These are phyloP conservation scores for Mixornis gularis DNA, from an alignment of 2,113 vertebrate genomes.

Conservation along the genomic window DNA sequence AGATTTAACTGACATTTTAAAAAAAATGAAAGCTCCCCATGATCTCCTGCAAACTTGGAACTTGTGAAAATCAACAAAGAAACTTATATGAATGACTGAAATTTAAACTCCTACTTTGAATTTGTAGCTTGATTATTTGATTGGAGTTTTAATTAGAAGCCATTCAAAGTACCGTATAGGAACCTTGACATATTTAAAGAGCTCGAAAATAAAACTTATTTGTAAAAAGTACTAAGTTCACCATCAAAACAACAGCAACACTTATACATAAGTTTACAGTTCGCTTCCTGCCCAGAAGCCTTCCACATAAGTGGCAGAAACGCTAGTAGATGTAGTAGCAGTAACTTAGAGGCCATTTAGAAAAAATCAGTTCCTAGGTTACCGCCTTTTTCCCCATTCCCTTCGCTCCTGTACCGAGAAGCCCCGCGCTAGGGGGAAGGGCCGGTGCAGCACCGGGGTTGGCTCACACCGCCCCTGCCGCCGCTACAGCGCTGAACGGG, in stretches of 20 bases:
- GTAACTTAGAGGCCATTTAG: background rate
- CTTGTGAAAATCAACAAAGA: background rate
- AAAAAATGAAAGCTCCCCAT: background rate
- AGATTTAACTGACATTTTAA: background rate
- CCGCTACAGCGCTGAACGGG: accelerated
- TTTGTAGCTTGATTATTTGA: background rate
- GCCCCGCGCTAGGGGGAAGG: accelerated
- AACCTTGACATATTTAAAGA: background rate
- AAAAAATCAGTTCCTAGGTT: background rate
- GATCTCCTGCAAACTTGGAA: background rate
- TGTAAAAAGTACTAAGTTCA: background rate
- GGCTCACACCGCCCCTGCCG: background rate
- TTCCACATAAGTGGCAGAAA: accelerated
- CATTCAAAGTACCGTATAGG: background rate
- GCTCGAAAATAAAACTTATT: background rate
- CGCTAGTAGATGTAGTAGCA: accelerated
- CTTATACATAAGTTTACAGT: accelerated
- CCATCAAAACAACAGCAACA: background rate
- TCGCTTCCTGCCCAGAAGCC: background rate
- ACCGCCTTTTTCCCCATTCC: accelerated
- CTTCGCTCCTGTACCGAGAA: accelerated
- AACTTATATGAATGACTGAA: background rate
- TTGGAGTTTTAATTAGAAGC: background rate
- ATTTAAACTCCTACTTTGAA: background rate
- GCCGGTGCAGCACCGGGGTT: accelerated